Base-by-base conservation (phyloP, 2,797 vertebrate genomes). In the Acrossocheilus fasciatus region DNA sequence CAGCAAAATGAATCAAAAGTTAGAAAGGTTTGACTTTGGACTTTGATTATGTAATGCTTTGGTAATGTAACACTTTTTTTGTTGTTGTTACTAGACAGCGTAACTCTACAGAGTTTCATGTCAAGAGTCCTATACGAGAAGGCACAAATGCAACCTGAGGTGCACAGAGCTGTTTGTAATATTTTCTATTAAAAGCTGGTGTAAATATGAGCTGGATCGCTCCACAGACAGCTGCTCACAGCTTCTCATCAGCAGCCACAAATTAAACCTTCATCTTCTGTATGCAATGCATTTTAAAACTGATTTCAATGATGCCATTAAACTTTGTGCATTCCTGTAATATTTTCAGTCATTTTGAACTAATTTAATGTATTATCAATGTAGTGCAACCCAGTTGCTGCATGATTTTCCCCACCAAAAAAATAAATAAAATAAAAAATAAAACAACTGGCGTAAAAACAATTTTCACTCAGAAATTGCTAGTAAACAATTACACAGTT, bases 181-280 rank as follows among this genome's bases (percentile, higher is more conserved):
- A 23, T 52, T 47, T 39, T 78, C 85, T 90, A 86, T 88, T 88
- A 79, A 88, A 87, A 88, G 87, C 66, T 30, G 69, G 36, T 79
- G 86, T 83, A 86, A 86, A 81, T 76, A 17, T 45, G 81, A 70
- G 47, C 15, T 57, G 6, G 26, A 36, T 30, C 15, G 18, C 34
- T 86, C 82, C 45, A 59, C 83, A 80, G 26, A 36, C 80, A 41
- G 80, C 62, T 68, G 79, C 26, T 41, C 23, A 2, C 4, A 3
- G 47, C 6, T 12, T 39, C 34, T 66, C 8, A 39, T 70, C 14
- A 30, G 9, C 18, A 20, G 41, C 39, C 17, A 0, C 17, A 52
- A 23, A 68, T 23, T 0, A 69, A 66, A 36, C 5, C 10, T 4
- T 47, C 39, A 66, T 81, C 4, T 39, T 34, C 34, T 57, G 50